These are phyloP conservation scores for Helicoverpa assulta DNA, from an alignment of 2,888 invertebrate species.

Conservation along the genomic window DNA sequence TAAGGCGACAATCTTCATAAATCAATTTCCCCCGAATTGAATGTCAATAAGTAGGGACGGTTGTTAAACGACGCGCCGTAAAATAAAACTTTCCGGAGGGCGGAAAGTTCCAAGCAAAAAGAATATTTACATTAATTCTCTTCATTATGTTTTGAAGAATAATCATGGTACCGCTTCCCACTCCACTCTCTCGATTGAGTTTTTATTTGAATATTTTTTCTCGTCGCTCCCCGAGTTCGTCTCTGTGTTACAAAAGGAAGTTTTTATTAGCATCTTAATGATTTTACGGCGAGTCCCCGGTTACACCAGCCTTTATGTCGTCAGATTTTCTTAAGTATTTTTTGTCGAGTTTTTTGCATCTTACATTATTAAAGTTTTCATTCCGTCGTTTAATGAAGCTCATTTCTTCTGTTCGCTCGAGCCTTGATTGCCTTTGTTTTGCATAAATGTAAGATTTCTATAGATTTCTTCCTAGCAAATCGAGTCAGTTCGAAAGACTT, in stretches of 20 bases:
- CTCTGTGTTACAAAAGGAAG: constrained; percentile 89
- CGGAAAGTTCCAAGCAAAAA: constrained; percentile 87
- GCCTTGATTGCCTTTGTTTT: constrained; percentile 90
- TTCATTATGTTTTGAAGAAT: constrained; percentile 91
- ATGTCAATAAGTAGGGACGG: constrained; percentile 90
- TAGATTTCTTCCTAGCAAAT: constrained; percentile 87
- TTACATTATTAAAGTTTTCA: constrained; percentile 91
- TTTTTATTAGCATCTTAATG: constrained; percentile 91
- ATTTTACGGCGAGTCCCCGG: constrained; percentile 90
- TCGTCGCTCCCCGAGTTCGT: constrained; percentile 82
- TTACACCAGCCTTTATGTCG: constrained; percentile 91
- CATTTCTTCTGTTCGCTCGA: constrained; percentile 90
- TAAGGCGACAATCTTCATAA: constrained; percentile 90
- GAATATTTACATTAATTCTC: constrained; percentile 91
- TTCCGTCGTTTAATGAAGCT: constrained; percentile 90
- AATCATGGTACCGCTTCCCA: constrained; percentile 89
- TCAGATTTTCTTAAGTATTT: constrained; percentile 91
- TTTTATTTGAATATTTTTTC: constrained; percentile 90
- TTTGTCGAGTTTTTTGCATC: constrained; percentile 90
- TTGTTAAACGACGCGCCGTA: constrained; percentile 89
- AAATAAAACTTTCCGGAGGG: constrained; percentile 90
- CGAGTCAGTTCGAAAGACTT: constrained; percentile 84
- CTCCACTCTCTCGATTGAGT: constrained; percentile 88
- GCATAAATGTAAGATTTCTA: constrained; percentile 90
- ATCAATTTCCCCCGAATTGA: constrained; percentile 90